phyloP scores from a whole-genome alignment of 2,888 invertebrate species.

The Cataglyphis livida region DNA sequence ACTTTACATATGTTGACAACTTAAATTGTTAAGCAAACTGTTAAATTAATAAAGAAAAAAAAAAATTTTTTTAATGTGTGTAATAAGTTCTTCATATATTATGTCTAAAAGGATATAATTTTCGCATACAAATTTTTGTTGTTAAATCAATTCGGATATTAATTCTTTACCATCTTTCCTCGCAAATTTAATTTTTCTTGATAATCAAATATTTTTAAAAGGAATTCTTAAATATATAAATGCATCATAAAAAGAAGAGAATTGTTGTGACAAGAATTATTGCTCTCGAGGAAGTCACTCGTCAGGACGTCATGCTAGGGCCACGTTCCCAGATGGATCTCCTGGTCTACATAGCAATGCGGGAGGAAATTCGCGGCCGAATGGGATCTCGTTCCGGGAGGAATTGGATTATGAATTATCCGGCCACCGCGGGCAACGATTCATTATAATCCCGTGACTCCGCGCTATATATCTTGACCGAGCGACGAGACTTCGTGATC shows the following conservation, averaged over 20 bases:
- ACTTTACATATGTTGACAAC: not conserved
- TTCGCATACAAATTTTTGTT: not conserved
- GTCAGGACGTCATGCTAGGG: conserved; percentile 69
- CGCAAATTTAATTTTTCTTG: conserved; percentile 25
- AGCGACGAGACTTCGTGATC: conserved; percentile 3
- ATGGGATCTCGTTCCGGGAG: conserved; percentile 63
- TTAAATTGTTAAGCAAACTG: not conserved
- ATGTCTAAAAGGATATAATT: not conserved
- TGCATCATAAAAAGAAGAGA: conserved; percentile 56
- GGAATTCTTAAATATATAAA: not conserved
- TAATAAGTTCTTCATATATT: not conserved
- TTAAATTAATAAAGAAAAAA: not conserved
- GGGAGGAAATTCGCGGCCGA: conserved; percentile 45
- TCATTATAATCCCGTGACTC: conserved; percentile 69
- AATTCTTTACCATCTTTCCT: not conserved
- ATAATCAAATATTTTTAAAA: not conserved
- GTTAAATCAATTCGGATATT: not conserved
- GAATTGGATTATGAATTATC: conserved; percentile 74
- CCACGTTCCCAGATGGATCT: conserved; percentile 63
- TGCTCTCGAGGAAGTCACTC: conserved; percentile 65
- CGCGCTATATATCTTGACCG: conserved; percentile 64
- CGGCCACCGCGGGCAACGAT: conserved; percentile 53
- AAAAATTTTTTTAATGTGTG: not conserved
- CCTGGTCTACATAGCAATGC: conserved; percentile 39
- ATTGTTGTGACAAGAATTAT: conserved; percentile 53